Evolutionary conservation across 2,888 invertebrate species (phyloP), one percentile per base, ranked within the genome.

Genomic region (Pristionchus japonicus): DNA sequence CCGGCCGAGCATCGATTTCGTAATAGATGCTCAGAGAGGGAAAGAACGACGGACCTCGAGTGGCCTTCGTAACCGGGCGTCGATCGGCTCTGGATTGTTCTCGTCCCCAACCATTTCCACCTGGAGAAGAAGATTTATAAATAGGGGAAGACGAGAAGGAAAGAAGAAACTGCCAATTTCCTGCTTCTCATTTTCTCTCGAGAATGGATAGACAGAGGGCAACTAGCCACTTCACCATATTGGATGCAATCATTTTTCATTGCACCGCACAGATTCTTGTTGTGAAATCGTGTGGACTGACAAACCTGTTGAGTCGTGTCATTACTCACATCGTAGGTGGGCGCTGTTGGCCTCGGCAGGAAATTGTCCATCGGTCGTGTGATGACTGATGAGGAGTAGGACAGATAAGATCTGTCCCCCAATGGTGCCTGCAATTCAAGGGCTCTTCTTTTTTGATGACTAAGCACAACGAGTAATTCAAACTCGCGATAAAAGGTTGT

Each of bases 291-390:
- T 23, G 64, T 9, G 13, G 11, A 57, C n/a, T 23, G 57, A 13
- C 64, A 7, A 31, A 67, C 64, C 13, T 17, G 74, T 74, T 1
- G 17, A 9, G 37, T 17, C 70, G 17, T 31, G 70, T 70, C 9
- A 70, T 64, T 20, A 77, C 77, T 77, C 43, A 77, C 77, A 47
- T 77, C 77, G 77, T 47, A 77, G 77, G 23, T 47, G 27, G 77
- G 77, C 6, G 77, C 40, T 47, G 43, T n/a, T 43, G 77, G 20
- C 77, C 43, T 23, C 9, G 77, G 47, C n/a, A 34, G 1, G 43
- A 27, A 47, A 20, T 77, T 77, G 43, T 77, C 77, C 77, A 77
- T 77, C 11, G 77, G 77, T 47, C 77, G 77, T 9, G 77, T 77
- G 77, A 77, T 77, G 77, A 47, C 43, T 77, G 77, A 43, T 9